Evolutionary conservation across 2,797 vertebrate species (phyloP).

Genomic region (Hyperoplus lanceolatus): DNA sequence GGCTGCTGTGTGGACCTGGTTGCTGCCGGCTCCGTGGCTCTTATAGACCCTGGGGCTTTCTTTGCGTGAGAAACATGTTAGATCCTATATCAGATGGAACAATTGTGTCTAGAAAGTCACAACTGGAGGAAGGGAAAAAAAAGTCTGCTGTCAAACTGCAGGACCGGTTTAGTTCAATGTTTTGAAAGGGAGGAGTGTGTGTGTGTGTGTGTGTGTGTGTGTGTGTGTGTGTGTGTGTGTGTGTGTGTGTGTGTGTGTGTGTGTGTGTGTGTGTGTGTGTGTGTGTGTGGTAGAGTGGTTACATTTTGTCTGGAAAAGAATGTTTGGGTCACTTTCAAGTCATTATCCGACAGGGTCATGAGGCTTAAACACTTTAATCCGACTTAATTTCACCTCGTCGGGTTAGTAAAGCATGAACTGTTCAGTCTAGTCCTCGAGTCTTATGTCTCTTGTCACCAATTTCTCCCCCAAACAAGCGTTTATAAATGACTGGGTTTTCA

Average conservation of each 20-base stretch:
- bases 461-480: slow-evolving; percentile 7
- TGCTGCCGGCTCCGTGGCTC: not conserved
- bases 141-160: slow-evolving; percentile 17
- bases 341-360: slow-evolving; percentile 63
- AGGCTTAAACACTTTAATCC: slow-evolving; percentile 55
- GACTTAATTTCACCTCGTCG: slow-evolving; percentile 60
- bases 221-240: slow-evolving; percentile 35
- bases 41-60: slow-evolving; percentile 28
- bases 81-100: slow-evolving; percentile 35
- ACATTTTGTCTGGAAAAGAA: slow-evolving; percentile 70
- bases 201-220: slow-evolving; percentile 26
- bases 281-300: slow-evolving; percentile 49
- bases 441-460: slow-evolving; percentile 30
- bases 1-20: not conserved
- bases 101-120: slow-evolving; percentile 10
- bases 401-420: slow-evolving; percentile 18
- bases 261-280: slow-evolving; percentile 36
- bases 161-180: slow-evolving; percentile 44
- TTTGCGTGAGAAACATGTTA: slow-evolving; percentile 62
- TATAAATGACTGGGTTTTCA: not conserved
- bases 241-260: slow-evolving; percentile 17
- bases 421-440: not conserved
- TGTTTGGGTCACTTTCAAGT: slow-evolving; percentile 69
- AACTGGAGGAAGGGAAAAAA: not conserved
- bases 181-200: slow-evolving; percentile 43